Evolutionary conservation across 2,797 vertebrate genomes (phyloP).

Genomic region (Cynopterus sphinx): DNA sequence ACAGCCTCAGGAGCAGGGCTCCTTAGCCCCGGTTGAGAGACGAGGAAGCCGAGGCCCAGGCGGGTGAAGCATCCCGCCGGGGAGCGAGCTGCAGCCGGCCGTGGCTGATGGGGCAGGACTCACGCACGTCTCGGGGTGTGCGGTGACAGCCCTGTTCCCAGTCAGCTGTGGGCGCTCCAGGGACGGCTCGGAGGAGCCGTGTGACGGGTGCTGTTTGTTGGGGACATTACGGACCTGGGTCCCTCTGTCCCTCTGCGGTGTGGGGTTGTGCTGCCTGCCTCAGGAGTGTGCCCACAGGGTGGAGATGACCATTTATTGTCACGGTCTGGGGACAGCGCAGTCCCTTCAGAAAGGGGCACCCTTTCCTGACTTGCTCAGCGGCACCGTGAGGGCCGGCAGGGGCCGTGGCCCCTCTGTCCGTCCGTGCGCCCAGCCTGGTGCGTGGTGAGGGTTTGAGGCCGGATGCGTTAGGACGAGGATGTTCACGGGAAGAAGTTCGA

Average conservation of each 20-base stretch:
- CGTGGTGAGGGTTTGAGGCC: not conserved
- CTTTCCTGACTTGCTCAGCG: not conserved
- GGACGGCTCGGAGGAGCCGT: not conserved
- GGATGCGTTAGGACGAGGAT: too few species aligned
- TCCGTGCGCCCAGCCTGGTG: accelerated
- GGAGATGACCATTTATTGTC: not conserved
- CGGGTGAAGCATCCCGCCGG: not conserved
- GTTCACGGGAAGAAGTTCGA: not conserved
- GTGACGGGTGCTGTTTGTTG: accelerated
- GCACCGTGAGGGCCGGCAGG: not conserved
- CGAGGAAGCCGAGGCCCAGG: not conserved
- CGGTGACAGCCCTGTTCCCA: accelerated
- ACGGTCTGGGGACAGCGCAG: not conserved
- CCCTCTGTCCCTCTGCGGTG: not conserved
- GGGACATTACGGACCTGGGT: not conserved
- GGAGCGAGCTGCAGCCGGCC: not conserved
- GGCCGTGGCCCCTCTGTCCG: not conserved
- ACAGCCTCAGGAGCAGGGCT: not conserved
- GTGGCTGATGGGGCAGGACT: not conserved
- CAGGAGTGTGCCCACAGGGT: accelerated
- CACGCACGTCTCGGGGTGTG: not conserved
- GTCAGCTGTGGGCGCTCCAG: not conserved
- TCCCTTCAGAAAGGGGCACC: not conserved
- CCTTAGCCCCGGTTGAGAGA: not conserved
- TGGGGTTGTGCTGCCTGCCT: not conserved